These are phyloP conservation scores for Drosophila ironensis DNA, from an alignment of 1,140 invertebrate genomes.

Conservation along the genomic window DNA sequence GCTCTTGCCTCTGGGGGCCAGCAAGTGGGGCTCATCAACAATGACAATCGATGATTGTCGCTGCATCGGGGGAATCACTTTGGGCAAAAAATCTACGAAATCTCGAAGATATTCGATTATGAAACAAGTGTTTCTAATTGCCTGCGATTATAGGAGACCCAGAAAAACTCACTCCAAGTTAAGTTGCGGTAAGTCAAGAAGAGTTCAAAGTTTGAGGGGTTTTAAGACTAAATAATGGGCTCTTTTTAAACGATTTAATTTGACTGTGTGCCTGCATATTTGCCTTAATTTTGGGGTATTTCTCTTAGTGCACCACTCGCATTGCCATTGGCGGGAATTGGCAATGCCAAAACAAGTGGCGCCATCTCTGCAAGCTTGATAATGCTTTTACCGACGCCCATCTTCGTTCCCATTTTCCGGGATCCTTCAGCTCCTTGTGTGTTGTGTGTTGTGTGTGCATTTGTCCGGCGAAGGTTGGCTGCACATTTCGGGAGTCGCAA, in stretches of 20 bases:
- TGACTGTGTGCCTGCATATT: conserved; percentile 1
- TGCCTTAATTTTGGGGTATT: not conserved
- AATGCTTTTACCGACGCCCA: conserved; percentile 21
- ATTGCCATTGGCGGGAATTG: conserved; percentile 15
- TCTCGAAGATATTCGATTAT: not conserved
- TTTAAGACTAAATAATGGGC: not conserved
- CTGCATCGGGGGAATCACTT: conserved; percentile 17
- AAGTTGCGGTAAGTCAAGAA: no score
- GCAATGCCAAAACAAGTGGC: conserved; percentile 38
- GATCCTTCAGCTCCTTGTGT: not conserved
- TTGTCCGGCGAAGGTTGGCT: no score
- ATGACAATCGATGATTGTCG: conserved; percentile 34
- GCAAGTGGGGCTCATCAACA: conserved; percentile 3
- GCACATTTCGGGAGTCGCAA: no score
- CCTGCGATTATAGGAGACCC: no score
- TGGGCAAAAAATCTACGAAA: not conserved
- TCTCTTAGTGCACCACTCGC: no score
- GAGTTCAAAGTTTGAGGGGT: not conserved
- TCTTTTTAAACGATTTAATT: not conserved
- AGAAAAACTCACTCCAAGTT: no score
- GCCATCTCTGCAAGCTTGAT: conserved; percentile 22
- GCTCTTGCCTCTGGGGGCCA: not conserved
- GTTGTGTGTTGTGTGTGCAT: no score
- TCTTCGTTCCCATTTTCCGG: no score
- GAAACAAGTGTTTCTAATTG: no score